phyloP scores from a whole-genome alignment of 2,113 vertebrate genomes.

The Neotragus pygmaeus region DNA sequence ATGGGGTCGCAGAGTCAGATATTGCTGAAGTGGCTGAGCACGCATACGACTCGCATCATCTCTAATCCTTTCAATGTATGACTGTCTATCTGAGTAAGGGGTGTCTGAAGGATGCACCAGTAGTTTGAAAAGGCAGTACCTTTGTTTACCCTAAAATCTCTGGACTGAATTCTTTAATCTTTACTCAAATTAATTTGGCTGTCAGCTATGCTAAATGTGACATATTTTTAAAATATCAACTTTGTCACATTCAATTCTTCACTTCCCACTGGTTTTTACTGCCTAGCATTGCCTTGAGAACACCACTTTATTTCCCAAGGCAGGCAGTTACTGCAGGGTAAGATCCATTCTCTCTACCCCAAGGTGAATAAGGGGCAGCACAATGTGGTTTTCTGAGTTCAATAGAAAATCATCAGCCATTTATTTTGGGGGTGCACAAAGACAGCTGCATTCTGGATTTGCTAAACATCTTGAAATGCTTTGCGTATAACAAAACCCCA shows the following conservation, averaged over 20 bases:
- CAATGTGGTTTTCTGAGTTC: background rate
- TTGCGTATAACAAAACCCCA: constrained; percentile 11
- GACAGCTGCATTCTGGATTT: background rate
- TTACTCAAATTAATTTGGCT: background rate
- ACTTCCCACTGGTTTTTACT: background rate
- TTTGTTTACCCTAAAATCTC: constrained; percentile 7
- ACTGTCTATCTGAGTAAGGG: background rate
- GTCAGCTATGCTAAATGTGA: background rate
- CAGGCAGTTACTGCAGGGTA: background rate
- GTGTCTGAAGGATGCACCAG: background rate
- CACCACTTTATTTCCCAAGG: background rate
- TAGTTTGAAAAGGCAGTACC: background rate
- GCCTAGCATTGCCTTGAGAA: background rate
- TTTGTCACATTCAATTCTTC: background rate
- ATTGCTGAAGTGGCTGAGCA: background rate
- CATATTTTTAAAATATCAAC: background rate
- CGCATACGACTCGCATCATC: background rate
- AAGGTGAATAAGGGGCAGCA: background rate
- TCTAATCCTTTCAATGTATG: background rate
- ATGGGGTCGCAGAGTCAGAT: background rate
- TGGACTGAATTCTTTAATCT: background rate
- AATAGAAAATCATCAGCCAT: background rate
- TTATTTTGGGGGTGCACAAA: background rate
- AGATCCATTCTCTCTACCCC: background rate
- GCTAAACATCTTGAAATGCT: constrained; percentile 40